Base-by-base conservation (phyloP, 2,113 vertebrate species). In the Cariama cristata region DNA sequence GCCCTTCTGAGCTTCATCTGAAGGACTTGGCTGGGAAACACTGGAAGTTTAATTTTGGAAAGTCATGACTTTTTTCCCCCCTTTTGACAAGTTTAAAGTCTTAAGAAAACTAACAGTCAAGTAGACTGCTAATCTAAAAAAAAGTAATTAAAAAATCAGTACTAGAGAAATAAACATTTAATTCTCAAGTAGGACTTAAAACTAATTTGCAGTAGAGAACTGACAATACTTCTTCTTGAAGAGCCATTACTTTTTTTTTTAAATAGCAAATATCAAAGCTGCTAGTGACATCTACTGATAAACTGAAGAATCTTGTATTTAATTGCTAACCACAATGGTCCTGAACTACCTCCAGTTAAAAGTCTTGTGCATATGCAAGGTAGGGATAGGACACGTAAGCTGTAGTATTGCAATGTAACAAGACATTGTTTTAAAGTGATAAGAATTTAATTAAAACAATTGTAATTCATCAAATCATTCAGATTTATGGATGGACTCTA, bases 1-100 rank as follows among this genome's bases (percentile, higher is more conserved):
- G 95, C 95, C 98, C 88, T 98, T 99, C 53, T 98, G 98, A 44
- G 97, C 96, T 13, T 99, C 98, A 12, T 99, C 99, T 11, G 98
- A 85, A 67, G 94, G 82, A 62, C 97, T 98, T 72, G 98, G 87
- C 11, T 99, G 99, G 47, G 99, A 99, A 88, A 98, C 95, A 75
- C 99, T 99, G 87, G 45, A 96, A 93, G 38, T 75, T 88, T 68
- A 91, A 97, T 94, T 93, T 89, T 66, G 20, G 22, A 95, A 83
- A 15, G 32, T 89, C 53, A 91, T 38, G 1, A 91, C 24, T 26
- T 76, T 33, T 75, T 5, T 4, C 0, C 16, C 7, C 16, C 2
- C 8, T 77, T 89, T 30, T 16, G n/a, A 9, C 8, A 86, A 88
- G 42, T 50, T 75, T 30, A 47, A 59, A 55, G 40, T 58, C 50